These are phyloP conservation scores for Drosophila yakuba DNA, from an alignment of 1,140 invertebrate species.

Conservation along the genomic window DNA sequence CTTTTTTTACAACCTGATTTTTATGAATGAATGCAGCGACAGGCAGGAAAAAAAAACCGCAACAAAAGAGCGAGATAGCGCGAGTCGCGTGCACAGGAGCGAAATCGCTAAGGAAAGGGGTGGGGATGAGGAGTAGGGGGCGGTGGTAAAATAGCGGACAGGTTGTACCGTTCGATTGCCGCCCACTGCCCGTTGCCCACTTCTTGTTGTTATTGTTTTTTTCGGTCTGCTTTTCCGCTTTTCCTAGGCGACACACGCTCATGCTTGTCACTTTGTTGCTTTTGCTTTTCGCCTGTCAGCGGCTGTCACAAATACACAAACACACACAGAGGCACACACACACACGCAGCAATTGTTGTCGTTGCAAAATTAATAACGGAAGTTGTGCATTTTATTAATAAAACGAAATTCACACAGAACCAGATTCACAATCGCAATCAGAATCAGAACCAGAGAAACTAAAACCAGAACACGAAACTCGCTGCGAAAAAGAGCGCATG, in stretches of 20 bases:
- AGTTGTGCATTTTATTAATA: slow-evolving; percentile 84
- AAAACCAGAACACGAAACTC: slow-evolving; percentile 46
- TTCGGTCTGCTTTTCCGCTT: slow-evolving; percentile 2
- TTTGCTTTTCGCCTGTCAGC: slow-evolving; percentile 34
- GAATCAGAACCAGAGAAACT: slow-evolving; percentile 50
- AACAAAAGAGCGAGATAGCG: slow-evolving; percentile 18
- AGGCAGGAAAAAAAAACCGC: slow-evolving; percentile 12
- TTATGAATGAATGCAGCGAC: slow-evolving; percentile 79
- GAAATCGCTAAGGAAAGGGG: slow-evolving; percentile 29
- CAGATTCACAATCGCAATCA: slow-evolving; percentile 40
- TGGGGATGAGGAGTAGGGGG: neutral
- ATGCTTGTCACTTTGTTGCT: slow-evolving; percentile 43
- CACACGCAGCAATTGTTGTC: slow-evolving; percentile 64
- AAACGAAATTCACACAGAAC: slow-evolving; percentile 68
- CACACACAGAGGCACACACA: neutral
- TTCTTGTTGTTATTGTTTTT: slow-evolving; percentile 5
- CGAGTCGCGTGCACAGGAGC: slow-evolving; percentile 76
- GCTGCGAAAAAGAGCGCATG: slow-evolving; percentile 10
- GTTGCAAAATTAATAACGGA: slow-evolving; percentile 84
- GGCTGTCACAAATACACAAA: slow-evolving; percentile 24
- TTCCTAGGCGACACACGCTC: slow-evolving; percentile 35
- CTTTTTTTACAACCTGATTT: slow-evolving; percentile 80
- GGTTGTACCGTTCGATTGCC: slow-evolving; percentile 41
- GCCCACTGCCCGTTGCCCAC: slow-evolving; percentile 14
- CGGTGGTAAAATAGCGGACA: slow-evolving; percentile 28